Percentiles rank a stretch among this genome's conserved stretches.
phyloP scores from a whole-genome alignment of 2,113 vertebrate species.

The Pitta sordida region DNA sequence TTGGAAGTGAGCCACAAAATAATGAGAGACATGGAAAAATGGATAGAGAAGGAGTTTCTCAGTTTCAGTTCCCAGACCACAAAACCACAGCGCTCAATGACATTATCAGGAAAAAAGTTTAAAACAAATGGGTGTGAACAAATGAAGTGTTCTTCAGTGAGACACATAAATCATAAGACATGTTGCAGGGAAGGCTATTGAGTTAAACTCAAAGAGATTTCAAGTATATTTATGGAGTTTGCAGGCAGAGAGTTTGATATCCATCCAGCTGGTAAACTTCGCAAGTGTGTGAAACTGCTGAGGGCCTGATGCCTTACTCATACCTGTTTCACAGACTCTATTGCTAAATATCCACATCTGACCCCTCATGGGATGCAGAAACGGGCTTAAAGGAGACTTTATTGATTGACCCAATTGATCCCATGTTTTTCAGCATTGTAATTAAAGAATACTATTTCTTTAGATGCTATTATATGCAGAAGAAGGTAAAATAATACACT shows the following conservation, averaged over 20 bases:
- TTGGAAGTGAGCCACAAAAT: background rate
- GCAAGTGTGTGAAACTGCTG: background rate
- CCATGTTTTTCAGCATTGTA: background rate
- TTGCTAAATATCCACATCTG: background rate
- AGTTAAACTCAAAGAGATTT: background rate
- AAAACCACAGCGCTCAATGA: background rate
- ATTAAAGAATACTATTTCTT: background rate
- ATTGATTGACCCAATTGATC: background rate
- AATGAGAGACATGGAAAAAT: background rate
- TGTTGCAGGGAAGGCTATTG: accelerated
- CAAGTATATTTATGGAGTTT: background rate
- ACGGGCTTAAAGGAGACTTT: background rate
- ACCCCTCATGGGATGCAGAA: background rate
- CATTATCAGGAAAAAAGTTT: background rate
- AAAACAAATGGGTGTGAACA: background rate
- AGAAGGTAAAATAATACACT: background rate
- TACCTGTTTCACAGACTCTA: background rate
- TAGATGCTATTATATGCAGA: background rate
- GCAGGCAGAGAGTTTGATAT: background rate
- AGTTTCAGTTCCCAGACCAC: background rate
- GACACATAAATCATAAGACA: background rate
- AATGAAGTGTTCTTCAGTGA: background rate
- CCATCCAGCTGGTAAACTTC: background rate
- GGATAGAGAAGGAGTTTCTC: background rate
- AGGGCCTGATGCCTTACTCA: background rate